Base-by-base conservation (phyloP, 2,797 vertebrate species). In the Muscicapa comitata region DNA sequence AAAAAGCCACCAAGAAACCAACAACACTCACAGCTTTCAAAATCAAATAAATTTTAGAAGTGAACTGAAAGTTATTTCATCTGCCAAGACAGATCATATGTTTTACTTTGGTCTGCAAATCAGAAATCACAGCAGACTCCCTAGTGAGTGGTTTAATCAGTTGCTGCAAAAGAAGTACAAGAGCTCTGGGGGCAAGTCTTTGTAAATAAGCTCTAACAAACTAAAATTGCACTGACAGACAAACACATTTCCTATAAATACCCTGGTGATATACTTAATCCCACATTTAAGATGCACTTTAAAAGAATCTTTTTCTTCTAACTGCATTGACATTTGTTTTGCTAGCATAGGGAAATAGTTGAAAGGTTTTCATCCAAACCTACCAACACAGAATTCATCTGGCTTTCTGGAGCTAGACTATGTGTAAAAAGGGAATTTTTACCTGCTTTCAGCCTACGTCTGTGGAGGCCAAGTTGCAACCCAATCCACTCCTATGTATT, bases 51-150 rank as follows among this genome's bases (percentile, higher is more conserved):
- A 68, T 77, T 89, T 76, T 75, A 68, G 33, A 80, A 86, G 42
- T 43, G 23, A 88, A 53, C 35, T 38, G 25, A 35, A 87, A 87
- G 57, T 37, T 37, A 72, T 29, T 92, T 73, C 43, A 51, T 58
- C 72, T 89, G 54, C 65, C 24, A 58, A 85, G 35, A 51, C 47
- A 86, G 55, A 82, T 71, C 53, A 63, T 53, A 57, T 33, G 37
- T 89, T 77, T 85, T 73, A 38, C 42, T 79, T 90, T 74, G 59
- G 82, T 89, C 90, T 91, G 78, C 68, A 89, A 83, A 71, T 70
- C 67, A 92, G 59, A 77, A 79, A 90, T 59, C 71, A 77, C 42
- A 48, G 67, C 50, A 65, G 38, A 40, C 28, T 81, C 29, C 61
- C 77, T 33, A 61, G 37, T 12, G 23, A 55, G 45, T 74, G 81